Base-by-base conservation (phyloP, 1,140 invertebrate genomes). In the Scaptomyza montana region DNA sequence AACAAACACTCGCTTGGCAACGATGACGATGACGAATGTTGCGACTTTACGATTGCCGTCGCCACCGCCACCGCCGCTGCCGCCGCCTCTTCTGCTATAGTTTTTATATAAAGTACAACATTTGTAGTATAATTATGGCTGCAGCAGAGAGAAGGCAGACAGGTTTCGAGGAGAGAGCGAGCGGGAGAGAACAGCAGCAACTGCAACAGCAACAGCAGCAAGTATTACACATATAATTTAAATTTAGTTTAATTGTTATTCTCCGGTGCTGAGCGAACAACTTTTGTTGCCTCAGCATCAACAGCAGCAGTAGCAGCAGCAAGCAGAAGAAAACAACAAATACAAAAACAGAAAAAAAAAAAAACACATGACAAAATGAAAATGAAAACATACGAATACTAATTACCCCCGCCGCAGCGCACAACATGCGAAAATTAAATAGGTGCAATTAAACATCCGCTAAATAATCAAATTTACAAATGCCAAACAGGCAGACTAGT, bases 211-310 rank as follows among this genome's bases (percentile, higher is more conserved):
- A 39, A 36, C 33, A 54, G 43, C 71, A 71, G 73, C 64, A 74
- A 59, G 77, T 67, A 89, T 85, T 90, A 82, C 78, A 89, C 80
- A 86, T 90, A 90, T 90, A 90, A 90, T 90, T 90, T 90, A 82
- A 90, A 90, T 90, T 90, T 90, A 90, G 86, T 90, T 90, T 90
- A 90, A 90, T 90, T 90, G 86, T 90, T 90, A 77, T 90, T 90
- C 86, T 90, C 87, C 86, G 81, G 81, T 76, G 68, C 53, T 62
- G 68, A 64, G 79, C 63, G 19, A 33, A 56, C 41, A 39, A n/a
- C 19, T 51, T 59, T 41, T 57, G 57, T 54, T 74, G 71, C 61
- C 54, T 59, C 55, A 21, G 57, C 30, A 47, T 39, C 9, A 16
- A 59, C 56, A 41, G 54, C 59, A 36, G 39, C 47, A 59, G 57